A percentile compares a stretch with the other conserved stretches of the same genome.
phyloP scores from a whole-genome alignment of 2,113 vertebrate species.

The Stigmatopora nigra region DNA sequence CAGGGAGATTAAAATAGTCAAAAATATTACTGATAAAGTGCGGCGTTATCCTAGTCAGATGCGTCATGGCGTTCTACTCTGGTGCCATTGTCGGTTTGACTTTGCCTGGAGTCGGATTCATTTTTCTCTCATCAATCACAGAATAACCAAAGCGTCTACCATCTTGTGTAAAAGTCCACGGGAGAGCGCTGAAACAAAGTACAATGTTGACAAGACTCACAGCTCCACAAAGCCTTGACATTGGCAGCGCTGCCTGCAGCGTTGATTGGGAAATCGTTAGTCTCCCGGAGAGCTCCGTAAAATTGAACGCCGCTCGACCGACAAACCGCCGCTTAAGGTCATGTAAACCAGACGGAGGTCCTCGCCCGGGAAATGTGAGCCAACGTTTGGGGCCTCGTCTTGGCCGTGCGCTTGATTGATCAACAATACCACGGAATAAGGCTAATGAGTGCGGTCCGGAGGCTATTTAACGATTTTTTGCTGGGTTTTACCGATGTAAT shows the following conservation, averaged over 20 bases:
- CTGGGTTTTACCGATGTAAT: slow-evolving; percentile 48
- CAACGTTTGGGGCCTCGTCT: slow-evolving; percentile 31
- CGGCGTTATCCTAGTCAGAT: slow-evolving; percentile 1
- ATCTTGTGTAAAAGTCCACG: not conserved
- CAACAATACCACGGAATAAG: slow-evolving; percentile 46
- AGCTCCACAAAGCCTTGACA: not conserved
- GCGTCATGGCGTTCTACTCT: not conserved
- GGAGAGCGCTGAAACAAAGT: not conserved
- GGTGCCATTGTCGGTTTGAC: not conserved
- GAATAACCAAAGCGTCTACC: not conserved
- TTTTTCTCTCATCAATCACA: slow-evolving; percentile 9
- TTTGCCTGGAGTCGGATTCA: not conserved
- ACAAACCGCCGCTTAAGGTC: slow-evolving; percentile 3
- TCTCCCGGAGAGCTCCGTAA: not conserved
- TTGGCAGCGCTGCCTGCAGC: not conserved
- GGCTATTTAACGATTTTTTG: slow-evolving; percentile 60
- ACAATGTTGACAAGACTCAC: not conserved
- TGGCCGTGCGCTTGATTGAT: slow-evolving; percentile 22
- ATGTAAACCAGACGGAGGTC: not conserved
- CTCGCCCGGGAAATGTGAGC: slow-evolving; percentile 1
- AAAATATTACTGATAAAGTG: slow-evolving; percentile 17
- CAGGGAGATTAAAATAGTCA: slow-evolving; percentile 45
- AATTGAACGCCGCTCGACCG: not conserved
- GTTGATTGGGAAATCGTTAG: slow-evolving; percentile 5
- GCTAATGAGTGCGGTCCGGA: slow-evolving; percentile 58